phyloP scores from a whole-genome alignment of 2,888 invertebrate genomes.

The Argyresthia albistria region DNA sequence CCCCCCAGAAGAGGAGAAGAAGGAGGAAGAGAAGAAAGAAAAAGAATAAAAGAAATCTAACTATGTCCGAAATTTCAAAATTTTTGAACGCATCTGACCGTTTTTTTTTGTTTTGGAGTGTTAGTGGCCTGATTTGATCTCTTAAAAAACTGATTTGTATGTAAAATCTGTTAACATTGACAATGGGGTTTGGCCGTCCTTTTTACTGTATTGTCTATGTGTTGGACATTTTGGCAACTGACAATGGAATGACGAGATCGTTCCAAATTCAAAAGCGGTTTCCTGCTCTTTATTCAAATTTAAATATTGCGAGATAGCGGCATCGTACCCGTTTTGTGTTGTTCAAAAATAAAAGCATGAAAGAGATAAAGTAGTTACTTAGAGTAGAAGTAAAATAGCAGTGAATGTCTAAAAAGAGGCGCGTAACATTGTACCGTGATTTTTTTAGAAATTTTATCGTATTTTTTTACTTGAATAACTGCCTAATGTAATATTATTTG shows the following conservation, averaged over 20 bases:
- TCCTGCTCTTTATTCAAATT: conserved; percentile 35
- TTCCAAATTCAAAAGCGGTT: conserved; percentile 13
- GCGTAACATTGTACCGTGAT: conserved; percentile 16
- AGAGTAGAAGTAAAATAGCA: too few relatives aligned
- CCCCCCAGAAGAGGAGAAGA: conserved; percentile 45
- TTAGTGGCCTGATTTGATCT: not conserved
- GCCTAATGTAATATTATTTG: conserved; percentile 56
- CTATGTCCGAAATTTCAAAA: too few relatives aligned
- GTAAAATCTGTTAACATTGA: too few relatives aligned
- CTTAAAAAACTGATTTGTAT: too few relatives aligned
- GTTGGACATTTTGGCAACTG: not conserved
- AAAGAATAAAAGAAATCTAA: not conserved
- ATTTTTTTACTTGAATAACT: conserved; percentile 62
- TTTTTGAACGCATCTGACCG: too few relatives aligned
- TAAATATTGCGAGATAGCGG: conserved; percentile 11
- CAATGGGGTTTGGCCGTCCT: too few relatives aligned
- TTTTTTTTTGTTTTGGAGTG: not conserved
- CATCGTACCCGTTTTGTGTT: conserved; percentile 10
- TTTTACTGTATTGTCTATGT: too few relatives aligned
- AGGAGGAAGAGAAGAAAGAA: conserved; percentile 42
- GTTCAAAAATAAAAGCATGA: conserved; percentile 14
- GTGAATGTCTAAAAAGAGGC: not conserved
- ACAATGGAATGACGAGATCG: conserved; percentile 1
- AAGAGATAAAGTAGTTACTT: conserved; percentile 1
- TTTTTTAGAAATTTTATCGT: conserved; percentile 49